phyloP scores from a whole-genome alignment of 2,888 invertebrate genomes.

The Oligia fasciuncula region DNA sequence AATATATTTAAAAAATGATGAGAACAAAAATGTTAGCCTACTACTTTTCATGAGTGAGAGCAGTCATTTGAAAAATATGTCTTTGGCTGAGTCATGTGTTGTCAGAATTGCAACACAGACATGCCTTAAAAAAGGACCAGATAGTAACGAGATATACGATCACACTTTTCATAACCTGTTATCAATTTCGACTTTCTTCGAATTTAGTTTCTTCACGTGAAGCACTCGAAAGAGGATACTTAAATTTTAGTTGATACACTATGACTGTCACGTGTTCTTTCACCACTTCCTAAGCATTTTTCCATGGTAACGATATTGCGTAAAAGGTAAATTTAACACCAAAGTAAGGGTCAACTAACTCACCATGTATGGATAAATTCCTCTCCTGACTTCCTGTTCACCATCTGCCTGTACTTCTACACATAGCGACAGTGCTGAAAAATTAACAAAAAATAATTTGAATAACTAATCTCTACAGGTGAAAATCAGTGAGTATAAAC shows the following conservation, averaged over 20 bases:
- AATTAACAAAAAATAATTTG: slow-evolving; percentile 40
- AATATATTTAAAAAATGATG: neutral
- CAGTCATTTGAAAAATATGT: neutral
- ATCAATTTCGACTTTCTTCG: neutral
- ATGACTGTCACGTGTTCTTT: neutral
- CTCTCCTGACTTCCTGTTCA: slow-evolving; percentile 78
- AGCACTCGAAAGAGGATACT: neutral
- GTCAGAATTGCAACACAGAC: neutral
- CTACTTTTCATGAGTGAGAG: neutral
- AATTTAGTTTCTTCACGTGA: neutral
- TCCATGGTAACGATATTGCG: neutral
- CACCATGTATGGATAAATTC: slow-evolving; percentile 82
- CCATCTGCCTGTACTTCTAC: slow-evolving; percentile 73
- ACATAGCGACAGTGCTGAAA: slow-evolving; percentile 69
- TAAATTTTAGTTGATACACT: slow-evolving; percentile 1
- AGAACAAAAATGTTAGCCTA: neutral
- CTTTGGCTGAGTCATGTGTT: neutral
- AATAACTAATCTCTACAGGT: neutral
- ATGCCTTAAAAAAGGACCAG: neutral
- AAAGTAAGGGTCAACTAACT: slow-evolving; percentile 45
- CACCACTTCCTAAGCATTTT: neutral
- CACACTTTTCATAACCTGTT: neutral
- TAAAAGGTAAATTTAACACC: slow-evolving; percentile 13
- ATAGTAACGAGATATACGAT: neutral
- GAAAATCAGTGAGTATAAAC: slow-evolving; percentile 22